Conservation (phyloP, 1,140 invertebrate species). For the Hylaeus volcanicus region DNA sequence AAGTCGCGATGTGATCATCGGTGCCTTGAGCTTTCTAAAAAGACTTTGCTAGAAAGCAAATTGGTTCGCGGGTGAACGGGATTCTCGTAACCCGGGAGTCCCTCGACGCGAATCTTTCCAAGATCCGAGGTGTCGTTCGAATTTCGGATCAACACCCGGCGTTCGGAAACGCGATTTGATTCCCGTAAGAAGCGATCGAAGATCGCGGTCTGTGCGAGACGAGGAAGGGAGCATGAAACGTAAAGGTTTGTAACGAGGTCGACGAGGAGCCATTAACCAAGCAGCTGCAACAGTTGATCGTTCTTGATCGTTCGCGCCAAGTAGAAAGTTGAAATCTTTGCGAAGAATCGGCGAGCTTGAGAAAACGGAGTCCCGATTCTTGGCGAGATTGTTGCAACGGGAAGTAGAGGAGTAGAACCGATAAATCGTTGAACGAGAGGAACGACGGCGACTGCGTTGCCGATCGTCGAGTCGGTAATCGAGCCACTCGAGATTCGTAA, state of each 20-base stretch:
- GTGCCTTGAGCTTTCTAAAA: not conserved
- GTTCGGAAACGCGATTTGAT: too few relatives aligned
- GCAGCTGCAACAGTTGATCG: not conserved
- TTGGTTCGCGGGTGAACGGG: not conserved
- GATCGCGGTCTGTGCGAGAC: too few relatives aligned
- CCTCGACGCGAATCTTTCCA: too few relatives aligned
- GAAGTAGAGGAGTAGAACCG: not conserved
- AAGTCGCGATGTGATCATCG: not conserved
- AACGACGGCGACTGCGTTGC: not conserved
- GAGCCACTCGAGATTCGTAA: slow-evolving; percentile 4
- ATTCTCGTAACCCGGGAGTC: too few relatives aligned
- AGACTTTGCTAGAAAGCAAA: not conserved
- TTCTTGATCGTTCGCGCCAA: not conserved
- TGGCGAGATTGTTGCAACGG: not conserved
- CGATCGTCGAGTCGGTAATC: not conserved
- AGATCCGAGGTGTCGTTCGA: not conserved
- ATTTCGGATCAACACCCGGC: not conserved
- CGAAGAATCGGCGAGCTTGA: not conserved
- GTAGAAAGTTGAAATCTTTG: slow-evolving; percentile 10
- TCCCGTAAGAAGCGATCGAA: too few relatives aligned
- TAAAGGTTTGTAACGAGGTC: not conserved
- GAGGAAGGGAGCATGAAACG: not conserved
- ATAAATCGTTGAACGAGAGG: not conserved
- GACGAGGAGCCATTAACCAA: not conserved
- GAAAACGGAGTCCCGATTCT: too few relatives aligned